Base-by-base conservation (phyloP, 2,113 vertebrate genomes). In the Bagarius yarrelli region DNA sequence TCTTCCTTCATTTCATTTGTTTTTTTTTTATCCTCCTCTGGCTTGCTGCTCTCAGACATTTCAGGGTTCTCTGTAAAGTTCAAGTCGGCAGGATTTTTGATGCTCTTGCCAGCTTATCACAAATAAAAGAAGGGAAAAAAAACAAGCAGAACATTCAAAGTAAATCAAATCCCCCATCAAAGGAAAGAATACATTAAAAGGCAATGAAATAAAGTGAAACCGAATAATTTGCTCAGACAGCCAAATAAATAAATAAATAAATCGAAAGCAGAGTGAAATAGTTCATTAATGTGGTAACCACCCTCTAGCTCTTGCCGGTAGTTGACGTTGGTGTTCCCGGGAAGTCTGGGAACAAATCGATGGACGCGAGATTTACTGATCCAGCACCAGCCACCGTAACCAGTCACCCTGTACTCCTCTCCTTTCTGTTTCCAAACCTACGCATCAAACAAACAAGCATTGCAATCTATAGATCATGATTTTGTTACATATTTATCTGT, bases 371-470 rank as follows among this genome's bases (percentile, higher is more conserved):
- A 99, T 90, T 94, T 98, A 89, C 97, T 98, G 89, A 97, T 94
- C 96, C 97, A 99, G 88, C 95, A 96, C 98, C 98, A 99, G 71
- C 98, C 97, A 21, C 97, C 98, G 5, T 98, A 99, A 12, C 98
- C 98, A 0, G 98, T 99, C 81, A 99, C 96, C 75, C 98, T 94
- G 81, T 99, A 99, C 86, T 99, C 98, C 83, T 99, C 98, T 84
- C 98, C 98, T 90, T 99, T 99, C 88, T 99, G 98, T 87, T 99
- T 99, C 98, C 98, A 99, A 85, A 99, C 97, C 98, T 99, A 34
- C 50, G 70, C 4, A 76, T 18, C 72, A 14, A 55, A 50, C 40
- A 71, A 8, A 72, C 23, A 16, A 8, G 19, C 44, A 25, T 16
- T 27, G 30, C 2, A 30, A 19, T 52, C 0, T 27, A 19, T 25